These are phyloP conservation scores for Tenualosa thibaudeaui DNA, from an alignment of 2,797 vertebrate species.

Conservation along the genomic window DNA sequence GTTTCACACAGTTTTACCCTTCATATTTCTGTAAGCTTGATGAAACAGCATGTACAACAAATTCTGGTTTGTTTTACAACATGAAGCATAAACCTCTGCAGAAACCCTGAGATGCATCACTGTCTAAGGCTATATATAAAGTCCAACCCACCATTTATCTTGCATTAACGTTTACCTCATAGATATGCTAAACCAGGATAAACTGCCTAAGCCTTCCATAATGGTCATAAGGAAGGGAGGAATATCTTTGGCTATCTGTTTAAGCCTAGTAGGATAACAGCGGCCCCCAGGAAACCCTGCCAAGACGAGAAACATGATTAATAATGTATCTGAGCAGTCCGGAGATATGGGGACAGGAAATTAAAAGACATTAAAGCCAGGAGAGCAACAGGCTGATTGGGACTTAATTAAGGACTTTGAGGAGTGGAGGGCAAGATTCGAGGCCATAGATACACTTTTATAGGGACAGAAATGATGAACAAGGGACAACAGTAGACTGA, in stretches of 20 bases:
- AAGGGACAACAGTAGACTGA: conserved; percentile 55
- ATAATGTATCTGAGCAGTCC: conserved; percentile 76
- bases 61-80: too few relatives aligned
- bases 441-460: conserved; percentile 67
- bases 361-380: conserved; percentile 75
- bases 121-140: conserved; percentile 45
- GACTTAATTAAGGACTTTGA: conserved; percentile 79
- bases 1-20: background rate
- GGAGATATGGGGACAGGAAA: conserved; percentile 76
- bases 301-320: conserved; percentile 68
- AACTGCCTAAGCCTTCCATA: conserved; percentile 60
- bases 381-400: conserved; percentile 68
- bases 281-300: conserved; percentile 57
- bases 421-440: conserved; percentile 67
- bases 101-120: conserved; percentile 46
- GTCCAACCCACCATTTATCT: conserved; percentile 59
- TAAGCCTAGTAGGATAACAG: conserved; percentile 41
- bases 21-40: background rate
- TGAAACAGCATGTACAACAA: background rate
- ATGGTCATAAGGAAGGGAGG: conserved; percentile 58
- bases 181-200: conserved; percentile 66
- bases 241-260: conserved; percentile 61
- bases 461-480: conserved; percentile 65
- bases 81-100: background rate
- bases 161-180: conserved; percentile 70